Base-by-base conservation (phyloP, 2,113 vertebrate genomes). In the Nematolebias whitei region DNA sequence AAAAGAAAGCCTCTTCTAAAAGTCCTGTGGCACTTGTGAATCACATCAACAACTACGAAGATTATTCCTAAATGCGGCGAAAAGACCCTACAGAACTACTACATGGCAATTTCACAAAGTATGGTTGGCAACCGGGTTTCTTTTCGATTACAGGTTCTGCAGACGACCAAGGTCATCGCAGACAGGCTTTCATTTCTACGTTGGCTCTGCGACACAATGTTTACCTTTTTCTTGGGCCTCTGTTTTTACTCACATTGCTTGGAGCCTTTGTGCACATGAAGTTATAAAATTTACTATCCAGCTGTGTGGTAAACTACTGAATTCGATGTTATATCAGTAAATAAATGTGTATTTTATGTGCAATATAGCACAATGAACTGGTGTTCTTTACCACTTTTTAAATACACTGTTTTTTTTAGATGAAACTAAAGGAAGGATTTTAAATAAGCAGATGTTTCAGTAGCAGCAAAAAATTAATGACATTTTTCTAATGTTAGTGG, bases 211-310 rank as follows among this genome's bases (percentile, higher is more conserved):
- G 69, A 79, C 45, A 57, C 65, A 35, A 8, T 35, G 41, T 69
- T 64, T 61, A 13, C 14, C 14, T 16, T 41, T 24, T 32, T 50
- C 18, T 22, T 22, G 20, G n/a, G 7, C 9, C 23, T 5, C 5
- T 26, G 10, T 35, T 22, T 23, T 50, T 29, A 20, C 59, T 39
- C 52, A 62, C 52, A 83, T 71, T 84, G 52, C 59, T 63, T 32
- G 14, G 26, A 70, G 50, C 44, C 32, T 71, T 51, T 29, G 41
- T 67, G 58, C 23, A 51, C 55, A 54, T 66, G 26, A 45, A 53
- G 56, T 41, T 66, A 68, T 72, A 60, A 51, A 55, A 43, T 65
- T 71, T 76, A 60, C 52, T 61, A 56, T 76, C 57, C 76, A 87
- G 74, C 72, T 78, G 71, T 60, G 64, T 24, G 22, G 39, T 5